Evolutionary conservation across 2,797 vertebrate genomes (phyloP).

Genomic region (Lepilemur septentrionalis): DNA sequence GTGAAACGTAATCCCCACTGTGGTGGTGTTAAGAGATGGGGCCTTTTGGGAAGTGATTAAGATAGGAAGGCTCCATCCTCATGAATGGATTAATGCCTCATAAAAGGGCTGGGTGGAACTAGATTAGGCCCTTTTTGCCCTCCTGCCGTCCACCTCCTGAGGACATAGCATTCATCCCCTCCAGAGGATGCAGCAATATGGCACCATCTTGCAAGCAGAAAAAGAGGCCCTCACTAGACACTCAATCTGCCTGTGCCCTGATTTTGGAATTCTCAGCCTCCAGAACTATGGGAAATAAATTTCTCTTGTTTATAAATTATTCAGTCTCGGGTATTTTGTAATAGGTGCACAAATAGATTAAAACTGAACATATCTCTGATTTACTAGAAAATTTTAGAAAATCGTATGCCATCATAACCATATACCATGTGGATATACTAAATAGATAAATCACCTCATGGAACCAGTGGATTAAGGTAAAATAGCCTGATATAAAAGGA

Average conservation of each 20-base stretch:
- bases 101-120: neutral
- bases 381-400: neutral
- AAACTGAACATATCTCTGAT: neutral
- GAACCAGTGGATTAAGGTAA: neutral
- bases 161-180: neutral
- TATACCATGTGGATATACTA: neutral
- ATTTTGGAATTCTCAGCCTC: neutral
- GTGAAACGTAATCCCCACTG: neutral
- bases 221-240: neutral
- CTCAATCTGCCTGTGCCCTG: rapidly evolving
- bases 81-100: neutral
- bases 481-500: neutral
- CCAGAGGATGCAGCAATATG: neutral
- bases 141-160: neutral
- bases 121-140: neutral
- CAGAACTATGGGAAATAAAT: neutral
- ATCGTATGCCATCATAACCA: neutral
- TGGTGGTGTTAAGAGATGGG: neutral
- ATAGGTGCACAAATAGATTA: neutral
- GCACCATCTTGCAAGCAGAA: neutral
- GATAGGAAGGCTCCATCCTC: neutral
- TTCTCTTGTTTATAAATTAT: neutral
- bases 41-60: neutral
- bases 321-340: neutral
- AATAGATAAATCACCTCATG: neutral